A percentile compares a stretch with the other conserved stretches of the same genome.
Evolutionary conservation across 1,140 invertebrate genomes (phyloP).

Genomic region (silkworm (Bombyx mori)): ASM3026992v2 NC_085110.1:9318001-9318500

Average conservation of each 20-base stretch:
- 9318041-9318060: slow-evolving; percentile 92
- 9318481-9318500: slow-evolving; percentile 83
- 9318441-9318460: too few relatives aligned
- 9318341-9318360: too few relatives aligned
- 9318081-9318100: slow-evolving; percentile 94
- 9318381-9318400: too few relatives aligned
- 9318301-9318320: too few relatives aligned
- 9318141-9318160: slow-evolving; percentile 85
- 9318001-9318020: too few relatives aligned
- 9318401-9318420: too few relatives aligned
- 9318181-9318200: slow-evolving; percentile 91
- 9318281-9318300: background rate
- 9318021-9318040: slow-evolving; percentile 92
- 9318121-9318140: slow-evolving; percentile 90
- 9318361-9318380: too few relatives aligned
- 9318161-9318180: slow-evolving; percentile 91
- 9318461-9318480: too few relatives aligned
- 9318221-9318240: slow-evolving; percentile 90
- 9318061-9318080: slow-evolving; percentile 90
- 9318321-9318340: too few relatives aligned
- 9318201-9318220: slow-evolving; percentile 96
- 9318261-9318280: slow-evolving; percentile 14
- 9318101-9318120: slow-evolving; percentile 86
- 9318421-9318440: too few relatives aligned
- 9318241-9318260: slow-evolving; percentile 81